Evolutionary conservation across 2,113 vertebrate species (phyloP), one percentile per base, ranked within the genome.

Genomic region (Vireo altiloquus): DNA sequence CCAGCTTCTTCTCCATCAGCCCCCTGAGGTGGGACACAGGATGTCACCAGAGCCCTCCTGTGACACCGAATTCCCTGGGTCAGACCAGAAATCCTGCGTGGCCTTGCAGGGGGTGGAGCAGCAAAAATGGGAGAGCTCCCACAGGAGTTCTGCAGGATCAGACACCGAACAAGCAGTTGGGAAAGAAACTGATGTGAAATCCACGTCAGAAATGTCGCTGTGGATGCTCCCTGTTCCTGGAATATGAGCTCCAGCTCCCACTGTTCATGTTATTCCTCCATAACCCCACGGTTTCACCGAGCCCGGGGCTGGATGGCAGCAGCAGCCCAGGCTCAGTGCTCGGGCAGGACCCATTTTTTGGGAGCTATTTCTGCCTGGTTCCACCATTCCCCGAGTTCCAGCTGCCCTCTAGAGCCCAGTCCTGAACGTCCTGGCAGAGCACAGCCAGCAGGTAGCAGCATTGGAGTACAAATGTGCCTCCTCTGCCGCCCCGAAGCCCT

Each of bases 261-360:
- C 27, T 4, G 8, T 3, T 2, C 0, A 0, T 4, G 0, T 22
- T 5, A 2, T 11, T 30, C 33, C 13, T 14, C 28, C 18, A 0
- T 0, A 13, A 40, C 9, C 11, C 27, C 52, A 0, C 0, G 0
- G 2, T 10, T 31, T 12, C 4, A 0, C 8, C 1, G 8, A 2
- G 14, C 42, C 50, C 30, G 2, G 6, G 49, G 54, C 21, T 11
- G 39, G 2, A 1, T 1, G 2, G 49, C 59, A 0, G 69, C 59
- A 0, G 69, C 78, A 0, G 27, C 17, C 6, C 2, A 4, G 24
- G 21, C 42, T 0, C 10, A 1, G 39, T 1, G 82, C 4, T 5
- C 56, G 39, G 50, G 47, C 68, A 3, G 52, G 19, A 42, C 40
- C 40, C 3, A 3, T 4, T 60, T 35, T 40, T 10, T 31, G 14